These are phyloP conservation scores for Drepanosiphum platanoidis DNA, from an alignment of 2,888 invertebrate genomes.

Conservation along the genomic window DNA sequence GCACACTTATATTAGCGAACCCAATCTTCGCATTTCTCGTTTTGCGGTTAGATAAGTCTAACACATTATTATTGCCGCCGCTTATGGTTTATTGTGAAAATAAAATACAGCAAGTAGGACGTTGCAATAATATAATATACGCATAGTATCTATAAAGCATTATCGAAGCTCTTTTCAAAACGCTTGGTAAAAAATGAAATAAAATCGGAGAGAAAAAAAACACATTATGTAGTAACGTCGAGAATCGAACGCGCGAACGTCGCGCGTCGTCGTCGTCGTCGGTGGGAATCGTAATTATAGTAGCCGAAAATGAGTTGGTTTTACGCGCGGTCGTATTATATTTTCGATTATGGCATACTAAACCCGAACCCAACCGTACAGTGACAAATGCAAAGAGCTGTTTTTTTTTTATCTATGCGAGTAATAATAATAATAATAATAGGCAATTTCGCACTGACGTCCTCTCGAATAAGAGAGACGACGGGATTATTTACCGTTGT, in stretches of 20 bases:
- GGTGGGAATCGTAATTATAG: too few species aligned
- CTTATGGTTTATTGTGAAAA: too few species aligned
- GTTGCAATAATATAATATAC: too few species aligned
- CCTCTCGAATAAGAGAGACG: background rate
- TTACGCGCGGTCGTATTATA: too few species aligned
- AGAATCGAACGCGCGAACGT: too few species aligned
- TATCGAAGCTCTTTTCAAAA: background rate
- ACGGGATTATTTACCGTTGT: background rate
- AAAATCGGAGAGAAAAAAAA: too few species aligned
- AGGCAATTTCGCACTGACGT: background rate
- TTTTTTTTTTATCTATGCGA: background rate
- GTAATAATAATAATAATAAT: background rate
- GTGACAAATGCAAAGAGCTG: background rate
- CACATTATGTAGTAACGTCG: too few species aligned
- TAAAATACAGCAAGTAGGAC: too few species aligned
- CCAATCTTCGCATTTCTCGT: background rate
- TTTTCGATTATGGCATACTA: background rate
- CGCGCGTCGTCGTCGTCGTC: too few species aligned
- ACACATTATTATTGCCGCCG: too few species aligned
- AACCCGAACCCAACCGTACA: background rate
- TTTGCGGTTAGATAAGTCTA: background rate
- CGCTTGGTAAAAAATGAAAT: too few species aligned
- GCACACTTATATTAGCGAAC: background rate
- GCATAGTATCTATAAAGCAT: background rate
- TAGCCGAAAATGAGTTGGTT: too few species aligned